phyloP scores from a whole-genome alignment of 2,113 vertebrate species.

The Cyphotilapia sp. region DNA sequence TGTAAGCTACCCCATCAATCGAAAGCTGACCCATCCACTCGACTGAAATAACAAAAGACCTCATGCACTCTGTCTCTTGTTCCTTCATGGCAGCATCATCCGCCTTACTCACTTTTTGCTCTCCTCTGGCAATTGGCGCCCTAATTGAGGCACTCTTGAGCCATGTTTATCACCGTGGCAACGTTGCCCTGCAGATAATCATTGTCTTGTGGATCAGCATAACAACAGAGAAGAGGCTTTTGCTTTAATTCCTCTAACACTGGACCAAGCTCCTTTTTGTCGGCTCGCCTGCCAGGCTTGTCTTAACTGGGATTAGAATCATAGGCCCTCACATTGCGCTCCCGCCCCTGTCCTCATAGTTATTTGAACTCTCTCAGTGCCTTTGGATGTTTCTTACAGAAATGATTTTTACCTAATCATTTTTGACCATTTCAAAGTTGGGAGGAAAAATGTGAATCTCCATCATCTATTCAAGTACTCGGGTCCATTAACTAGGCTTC shows the following conservation, averaged over 20 bases:
- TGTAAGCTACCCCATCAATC: not conserved
- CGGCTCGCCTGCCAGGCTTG: conserved; percentile 35
- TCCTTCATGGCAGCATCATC: not conserved
- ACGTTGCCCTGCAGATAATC: conserved; percentile 60
- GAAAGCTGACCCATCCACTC: not conserved
- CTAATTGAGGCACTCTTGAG: conserved; percentile 60
- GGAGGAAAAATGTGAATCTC: not conserved
- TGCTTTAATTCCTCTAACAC: conserved; percentile 64
- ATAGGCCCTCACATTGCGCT: not conserved
- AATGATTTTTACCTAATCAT: not conserved
- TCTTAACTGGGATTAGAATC: conserved; percentile 63
- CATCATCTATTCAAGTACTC: not conserved
- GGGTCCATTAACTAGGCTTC: not conserved
- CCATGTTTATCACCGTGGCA: conserved; percentile 61
- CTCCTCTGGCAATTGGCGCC: conserved; percentile 23
- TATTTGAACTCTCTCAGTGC: not conserved
- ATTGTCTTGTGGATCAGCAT: conserved; percentile 68
- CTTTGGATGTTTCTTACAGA: not conserved
- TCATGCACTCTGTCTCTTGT: not conserved
- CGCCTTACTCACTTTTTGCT: conserved; percentile 10
- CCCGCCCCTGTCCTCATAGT: not conserved
- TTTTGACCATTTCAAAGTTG: not conserved
- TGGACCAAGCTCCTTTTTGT: conserved; percentile 57
- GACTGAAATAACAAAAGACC: conserved; percentile 14
- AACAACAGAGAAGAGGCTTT: conserved; percentile 64